A percentile compares a stretch with the other conserved stretches of the same genome.
Conservation (phyloP, 2,113 vertebrate species). For the Corythaixoides concolor region DNA sequence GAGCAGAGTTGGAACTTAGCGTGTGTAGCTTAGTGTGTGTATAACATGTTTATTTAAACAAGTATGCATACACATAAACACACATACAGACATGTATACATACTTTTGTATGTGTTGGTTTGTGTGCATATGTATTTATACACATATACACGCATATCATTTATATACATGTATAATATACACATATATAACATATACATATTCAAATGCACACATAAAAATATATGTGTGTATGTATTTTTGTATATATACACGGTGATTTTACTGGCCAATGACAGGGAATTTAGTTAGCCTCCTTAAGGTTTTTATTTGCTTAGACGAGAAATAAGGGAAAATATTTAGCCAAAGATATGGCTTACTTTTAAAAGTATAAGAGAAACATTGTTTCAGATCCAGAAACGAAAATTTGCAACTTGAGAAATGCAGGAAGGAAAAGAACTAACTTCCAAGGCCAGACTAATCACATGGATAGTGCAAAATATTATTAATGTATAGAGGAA, state of each 20-base stretch:
- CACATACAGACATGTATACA: neutral
- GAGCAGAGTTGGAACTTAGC: neutral
- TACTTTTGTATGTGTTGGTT: neutral
- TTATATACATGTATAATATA: neutral
- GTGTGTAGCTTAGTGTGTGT: neutral
- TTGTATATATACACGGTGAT: rapidly evolving
- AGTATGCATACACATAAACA: no score
- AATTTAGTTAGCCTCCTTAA: neutral
- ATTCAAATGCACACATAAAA: neutral
- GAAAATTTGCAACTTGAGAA: neutral
- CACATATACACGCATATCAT: neutral
- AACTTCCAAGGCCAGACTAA: constrained; percentile 18
- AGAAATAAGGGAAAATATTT: neutral
- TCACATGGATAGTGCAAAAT: neutral
- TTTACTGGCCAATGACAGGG: neutral
- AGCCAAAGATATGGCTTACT: neutral
- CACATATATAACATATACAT: no score
- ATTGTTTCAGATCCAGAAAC: neutral
- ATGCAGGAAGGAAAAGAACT: neutral
- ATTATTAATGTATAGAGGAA: constrained; percentile 67
- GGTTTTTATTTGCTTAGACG: neutral
- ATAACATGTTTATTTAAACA: neutral
- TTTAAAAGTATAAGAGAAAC: neutral
- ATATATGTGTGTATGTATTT: neutral
- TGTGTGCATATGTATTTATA: neutral